A percentile compares a stretch with the other conserved stretches of the same genome.
phyloP scores from a whole-genome alignment of 2,888 invertebrate genomes.

The Callinectes sapidus region DNA sequence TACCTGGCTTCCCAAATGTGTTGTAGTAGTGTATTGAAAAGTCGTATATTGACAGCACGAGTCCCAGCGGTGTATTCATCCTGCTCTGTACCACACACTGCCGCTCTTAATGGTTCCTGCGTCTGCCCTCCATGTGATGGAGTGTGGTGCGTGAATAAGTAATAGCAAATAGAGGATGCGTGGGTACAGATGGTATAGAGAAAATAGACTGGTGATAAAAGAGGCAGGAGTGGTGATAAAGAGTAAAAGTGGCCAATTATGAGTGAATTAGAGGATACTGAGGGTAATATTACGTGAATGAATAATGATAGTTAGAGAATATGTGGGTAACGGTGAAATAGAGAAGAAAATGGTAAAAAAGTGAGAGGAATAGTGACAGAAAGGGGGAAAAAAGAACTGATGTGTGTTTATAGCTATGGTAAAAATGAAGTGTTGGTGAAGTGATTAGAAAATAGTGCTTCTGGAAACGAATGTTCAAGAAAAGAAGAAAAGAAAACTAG shows the following conservation, averaged over 20 bases:
- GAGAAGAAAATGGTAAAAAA: neutral
- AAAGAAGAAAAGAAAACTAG: too few relatives aligned
- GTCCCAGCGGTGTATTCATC: neutral
- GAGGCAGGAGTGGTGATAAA: neutral
- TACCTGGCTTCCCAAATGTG: neutral
- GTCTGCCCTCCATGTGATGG: conserved; percentile 74
- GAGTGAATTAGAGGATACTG: neutral
- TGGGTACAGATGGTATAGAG: neutral
- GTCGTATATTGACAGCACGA: neutral
- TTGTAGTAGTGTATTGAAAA: neutral
- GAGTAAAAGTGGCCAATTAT: neutral
- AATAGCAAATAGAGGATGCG: conserved; percentile 15
- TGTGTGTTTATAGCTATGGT: too few relatives aligned
- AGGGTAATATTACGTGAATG: conserved; percentile 73
- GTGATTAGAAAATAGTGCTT: too few relatives aligned
- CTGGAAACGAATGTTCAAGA: too few relatives aligned
- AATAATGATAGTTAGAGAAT: neutral
- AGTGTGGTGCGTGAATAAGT: conserved; percentile 78
- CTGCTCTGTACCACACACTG: neutral
- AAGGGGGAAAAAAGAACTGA: too few relatives aligned
- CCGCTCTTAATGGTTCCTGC: neutral
- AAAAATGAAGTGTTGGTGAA: too few relatives aligned
- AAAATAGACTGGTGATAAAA: neutral
- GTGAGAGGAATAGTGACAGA: too few relatives aligned
- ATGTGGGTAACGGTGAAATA: neutral